Conservation (phyloP, 2,888 invertebrate species). For the Dendrolimus houi region DNA sequence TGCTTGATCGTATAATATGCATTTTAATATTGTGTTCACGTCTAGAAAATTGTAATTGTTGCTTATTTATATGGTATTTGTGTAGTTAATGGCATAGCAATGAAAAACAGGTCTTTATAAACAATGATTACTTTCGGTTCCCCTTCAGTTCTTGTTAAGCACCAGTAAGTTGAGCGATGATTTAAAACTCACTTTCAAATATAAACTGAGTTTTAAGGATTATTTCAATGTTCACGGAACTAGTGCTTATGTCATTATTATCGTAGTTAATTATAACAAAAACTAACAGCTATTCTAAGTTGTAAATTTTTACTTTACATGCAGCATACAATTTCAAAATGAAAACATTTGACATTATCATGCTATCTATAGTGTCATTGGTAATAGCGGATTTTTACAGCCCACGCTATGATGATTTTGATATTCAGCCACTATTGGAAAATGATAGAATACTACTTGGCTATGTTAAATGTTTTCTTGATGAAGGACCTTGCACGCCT, state of each 20-base stretch:
- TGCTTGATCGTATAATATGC: conserved; percentile 18
- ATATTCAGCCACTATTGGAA: conserved; percentile 80
- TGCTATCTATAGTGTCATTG: conserved; percentile 18
- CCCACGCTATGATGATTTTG: conserved; percentile 82
- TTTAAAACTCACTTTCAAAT: too few species aligned
- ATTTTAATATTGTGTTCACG: conserved; percentile 30
- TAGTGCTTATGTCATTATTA: too few species aligned
- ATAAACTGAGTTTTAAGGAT: too few species aligned
- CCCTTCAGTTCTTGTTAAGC: conserved; percentile 10
- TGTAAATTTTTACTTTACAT: too few species aligned
- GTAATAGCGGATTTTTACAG: conserved; percentile 73
- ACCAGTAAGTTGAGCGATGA: conserved; percentile 4
- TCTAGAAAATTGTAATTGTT: conserved; percentile 32
- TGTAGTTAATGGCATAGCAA: conserved; percentile 1
- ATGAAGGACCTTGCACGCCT: conserved; percentile 80
- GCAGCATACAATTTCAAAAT: conserved; percentile 8
- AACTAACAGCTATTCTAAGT: too few species aligned
- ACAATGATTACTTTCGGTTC: conserved; percentile 9
- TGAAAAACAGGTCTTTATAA: conserved; percentile 30
- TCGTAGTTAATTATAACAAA: too few species aligned
- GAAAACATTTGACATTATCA: conserved; percentile 15
- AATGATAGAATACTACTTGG: conserved; percentile 81
- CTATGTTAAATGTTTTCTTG: conserved; percentile 83
- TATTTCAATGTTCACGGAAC: too few species aligned
- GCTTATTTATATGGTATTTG: conserved; percentile 19